A percentile compares a stretch with the other conserved stretches of the same genome.
These are phyloP conservation scores for Pseudomyrmex flavicornis DNA, from an alignment of 1,140 invertebrate species.

Conservation along the genomic window DNA sequence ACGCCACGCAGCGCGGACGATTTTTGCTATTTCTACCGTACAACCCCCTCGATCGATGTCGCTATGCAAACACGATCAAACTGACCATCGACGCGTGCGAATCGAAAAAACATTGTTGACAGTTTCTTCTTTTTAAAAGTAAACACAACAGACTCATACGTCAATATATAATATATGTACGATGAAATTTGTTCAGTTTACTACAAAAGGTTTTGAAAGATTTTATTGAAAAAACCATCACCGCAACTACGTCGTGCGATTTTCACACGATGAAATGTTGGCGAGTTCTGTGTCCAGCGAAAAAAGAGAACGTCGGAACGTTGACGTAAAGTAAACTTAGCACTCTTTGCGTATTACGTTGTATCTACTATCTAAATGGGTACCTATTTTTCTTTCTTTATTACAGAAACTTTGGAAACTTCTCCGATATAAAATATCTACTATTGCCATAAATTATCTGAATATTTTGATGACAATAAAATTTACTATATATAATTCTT, in stretches of 20 bases:
- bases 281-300: not conserved
- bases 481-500: no score
- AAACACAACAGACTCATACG: no score
- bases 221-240: no score
- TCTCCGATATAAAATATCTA: not conserved
- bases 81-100: not conserved
- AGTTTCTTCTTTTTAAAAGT: no score
- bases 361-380: not conserved
- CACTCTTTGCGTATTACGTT: not conserved
- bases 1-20: not conserved
- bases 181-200: no score
- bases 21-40: not conserved
- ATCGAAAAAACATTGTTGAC: no score
- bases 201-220: no score
- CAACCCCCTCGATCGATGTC: constrained; percentile 11
- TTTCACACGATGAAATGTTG: constrained; percentile 21
- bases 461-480: no score
- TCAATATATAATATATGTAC: no score
- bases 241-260: not conserved
- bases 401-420: not conserved
- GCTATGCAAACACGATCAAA: not conserved
- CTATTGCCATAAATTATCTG: no score
- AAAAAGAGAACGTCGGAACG: not conserved
- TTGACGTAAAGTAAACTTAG: not conserved
- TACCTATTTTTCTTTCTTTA: not conserved